phyloP scores from a whole-genome alignment of 2,888 invertebrate genomes.

The Diadromus collaris region DNA sequence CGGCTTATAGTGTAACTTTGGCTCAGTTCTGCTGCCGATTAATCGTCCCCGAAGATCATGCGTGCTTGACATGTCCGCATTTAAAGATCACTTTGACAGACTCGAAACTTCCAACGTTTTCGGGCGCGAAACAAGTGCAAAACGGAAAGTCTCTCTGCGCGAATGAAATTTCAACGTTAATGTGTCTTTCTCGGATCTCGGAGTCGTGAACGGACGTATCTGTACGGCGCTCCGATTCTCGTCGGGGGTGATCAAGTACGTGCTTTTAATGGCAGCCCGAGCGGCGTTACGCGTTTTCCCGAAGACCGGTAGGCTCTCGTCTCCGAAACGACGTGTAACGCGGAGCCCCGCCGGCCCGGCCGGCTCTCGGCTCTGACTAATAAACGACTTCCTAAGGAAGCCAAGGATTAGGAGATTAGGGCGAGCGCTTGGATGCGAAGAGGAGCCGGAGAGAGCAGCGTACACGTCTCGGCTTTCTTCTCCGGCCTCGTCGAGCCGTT shows the following conservation, averaged over 20 bases:
- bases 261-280: conserved; percentile 59
- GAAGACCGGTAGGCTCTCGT: conserved; percentile 61
- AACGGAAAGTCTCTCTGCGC: conserved; percentile 2
- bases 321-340: conserved; percentile 61
- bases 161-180: conserved; percentile 27
- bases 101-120: conserved; percentile 30
- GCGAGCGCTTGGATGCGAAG: conserved; percentile 59
- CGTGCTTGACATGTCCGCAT: conserved; percentile 44
- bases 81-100: conserved; percentile 41
- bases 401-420: conserved; percentile 79
- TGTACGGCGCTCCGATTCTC: conserved; percentile 5
- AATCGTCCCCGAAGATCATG: conserved; percentile 42
- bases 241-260: conserved; percentile 60
- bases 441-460: conserved; percentile 48
- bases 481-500: conserved; percentile 38
- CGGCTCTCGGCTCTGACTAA: conserved; percentile 74
- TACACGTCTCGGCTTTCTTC: conserved; percentile 65
- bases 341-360: conserved; percentile 55
- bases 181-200: conserved; percentile 6
- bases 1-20: conserved; percentile 35
- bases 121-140: background rate
- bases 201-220: background rate
- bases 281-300: conserved; percentile 51
- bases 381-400: conserved; percentile 80
- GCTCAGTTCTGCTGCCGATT: conserved; percentile 29